These are phyloP conservation scores for Protophormia terraenovae DNA, from an alignment of 2,888 invertebrate species.

Conservation along the genomic window DNA sequence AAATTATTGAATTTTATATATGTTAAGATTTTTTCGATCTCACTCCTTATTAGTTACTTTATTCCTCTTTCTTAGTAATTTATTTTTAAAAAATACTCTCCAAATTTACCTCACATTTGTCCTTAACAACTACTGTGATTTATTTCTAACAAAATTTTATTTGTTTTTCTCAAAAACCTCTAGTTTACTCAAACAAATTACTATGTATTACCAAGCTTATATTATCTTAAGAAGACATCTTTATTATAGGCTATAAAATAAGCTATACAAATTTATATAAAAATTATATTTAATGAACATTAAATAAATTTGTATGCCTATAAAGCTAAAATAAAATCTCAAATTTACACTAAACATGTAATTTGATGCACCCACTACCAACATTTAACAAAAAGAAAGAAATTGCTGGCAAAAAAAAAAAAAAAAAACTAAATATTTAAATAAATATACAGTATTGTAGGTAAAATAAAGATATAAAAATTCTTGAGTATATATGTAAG, in stretches of 20 bases:
- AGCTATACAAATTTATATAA: constrained; percentile 11
- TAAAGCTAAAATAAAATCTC: not conserved
- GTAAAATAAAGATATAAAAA: constrained; percentile 32
- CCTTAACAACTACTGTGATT: not conserved
- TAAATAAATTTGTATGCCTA: constrained; percentile 10
- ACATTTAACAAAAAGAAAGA: not conserved
- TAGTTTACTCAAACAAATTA: constrained; percentile 13
- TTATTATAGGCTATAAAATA: constrained; percentile 27
- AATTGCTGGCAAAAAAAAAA: not conserved
- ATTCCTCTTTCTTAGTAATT: too few relatives aligned
- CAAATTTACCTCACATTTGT: too few relatives aligned
- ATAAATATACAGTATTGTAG: not conserved
- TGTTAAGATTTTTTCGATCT: too few relatives aligned
- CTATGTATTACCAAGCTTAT: not conserved
- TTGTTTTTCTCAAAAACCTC: not conserved
- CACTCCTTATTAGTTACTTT: too few relatives aligned
- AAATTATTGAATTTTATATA: too few relatives aligned
- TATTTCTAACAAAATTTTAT: not conserved
- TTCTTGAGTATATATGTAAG: not conserved
- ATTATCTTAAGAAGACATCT: constrained; percentile 17
- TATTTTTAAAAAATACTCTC: too few relatives aligned
- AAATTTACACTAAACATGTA: constrained; percentile 39
- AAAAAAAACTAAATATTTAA: not conserved
- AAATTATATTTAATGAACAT: constrained; percentile 2
- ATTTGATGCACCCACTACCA: constrained; percentile 49